Evolutionary conservation across 2,888 invertebrate species (phyloP), one percentile per base, ranked within the genome.

Genomic region (Cantharis rufa): DNA sequence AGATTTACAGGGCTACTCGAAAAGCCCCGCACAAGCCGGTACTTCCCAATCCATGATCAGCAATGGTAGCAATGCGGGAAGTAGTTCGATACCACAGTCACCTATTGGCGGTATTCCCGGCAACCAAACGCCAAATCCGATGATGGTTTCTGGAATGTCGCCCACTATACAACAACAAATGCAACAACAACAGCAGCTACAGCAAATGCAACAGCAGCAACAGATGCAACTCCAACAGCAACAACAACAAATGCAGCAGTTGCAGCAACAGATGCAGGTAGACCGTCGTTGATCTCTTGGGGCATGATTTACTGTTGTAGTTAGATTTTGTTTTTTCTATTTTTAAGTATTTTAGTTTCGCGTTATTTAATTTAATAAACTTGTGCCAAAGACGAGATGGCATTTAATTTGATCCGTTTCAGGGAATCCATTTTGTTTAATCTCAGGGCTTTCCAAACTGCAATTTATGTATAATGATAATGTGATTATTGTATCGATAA

Each of bases 1-100:
- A 0, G 96, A 96, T 86, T 88, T 95, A 78, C 93, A 94, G 89
- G 88, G 89, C 83, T 90, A 90, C 86, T 89, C 90, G 78, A 90
- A 90, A 86, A 90, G 91, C 86, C 90, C 90, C 80, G 90, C 90
- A 81, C 91, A 89, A 85, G 88, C 89, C 79, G 85, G 84, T 80
- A 85, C 84, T 83, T 74, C 88, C 81, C 83, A 89, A 84, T 82
- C 86, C 85, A 80, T 86, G 87, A 89, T 80, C 76, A 85, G 83
- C 86, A 90, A 73, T 87, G 89, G 75, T 83, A 87, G 77, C n/a
- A 66, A 5, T 24, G 48, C 48, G n/a, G n/a, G 48, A n/a, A 24
- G 64, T n/a, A 66, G 64, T 15, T 75, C 79, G n/a, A 82, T 86
- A 27, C 85, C 85, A 7, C 86, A 83, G 63, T 85, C 85, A 1